Evolutionary conservation across 2,113 vertebrate genomes (phyloP), one percentile per base, ranked within the genome.

Genomic region (Upupa epops): DNA sequence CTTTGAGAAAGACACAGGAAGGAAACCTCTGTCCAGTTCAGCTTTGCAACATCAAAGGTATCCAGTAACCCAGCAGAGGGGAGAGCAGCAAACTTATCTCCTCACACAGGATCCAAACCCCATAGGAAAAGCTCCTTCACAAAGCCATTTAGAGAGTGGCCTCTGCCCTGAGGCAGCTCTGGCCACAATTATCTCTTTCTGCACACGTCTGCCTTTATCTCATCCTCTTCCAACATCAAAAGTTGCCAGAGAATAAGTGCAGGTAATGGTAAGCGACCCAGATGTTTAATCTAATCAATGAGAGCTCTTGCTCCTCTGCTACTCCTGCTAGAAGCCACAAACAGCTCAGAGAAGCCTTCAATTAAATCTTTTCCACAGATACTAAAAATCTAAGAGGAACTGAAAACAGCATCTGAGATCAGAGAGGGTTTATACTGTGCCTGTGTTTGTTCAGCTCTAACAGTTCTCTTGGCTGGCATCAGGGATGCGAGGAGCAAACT

Each of bases 401-500:
- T 70, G 58, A 68, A 64, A n/a, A 76, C 17, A 17, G 40, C 37
- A 31, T 36, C 46, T 45, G 1, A 10, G 7, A 59, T 40, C 25
- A 54, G 34, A 31, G 9, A 66, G 17, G 32, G 61, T 70, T 72
- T 70, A 40, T 14, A 20, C 28, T 54, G 31, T 34, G 42, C 24
- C 36, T 22, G 11, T 36, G 24, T 54, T 31, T 72, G 75, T 45
- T 24, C n/a, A 68, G 70, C 66, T 34, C 48, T 34, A 32, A 63
- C 5, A 48, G 60, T 79, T 37, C 63, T 68, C 73, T 51, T 60
- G 48, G 40, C n/a, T 77, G 70, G 49, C 28, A 59, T 14, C 1
- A 54, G 8, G 8, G 9, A 11, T 0, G 0, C 13, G 51, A 58
- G n/a, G 26, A 77, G 61, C 9, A 20, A 34, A 7, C 16, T 45